These are phyloP conservation scores for Vanessa tameamea DNA, from an alignment of 1,140 invertebrate species.

Conservation along the genomic window DNA sequence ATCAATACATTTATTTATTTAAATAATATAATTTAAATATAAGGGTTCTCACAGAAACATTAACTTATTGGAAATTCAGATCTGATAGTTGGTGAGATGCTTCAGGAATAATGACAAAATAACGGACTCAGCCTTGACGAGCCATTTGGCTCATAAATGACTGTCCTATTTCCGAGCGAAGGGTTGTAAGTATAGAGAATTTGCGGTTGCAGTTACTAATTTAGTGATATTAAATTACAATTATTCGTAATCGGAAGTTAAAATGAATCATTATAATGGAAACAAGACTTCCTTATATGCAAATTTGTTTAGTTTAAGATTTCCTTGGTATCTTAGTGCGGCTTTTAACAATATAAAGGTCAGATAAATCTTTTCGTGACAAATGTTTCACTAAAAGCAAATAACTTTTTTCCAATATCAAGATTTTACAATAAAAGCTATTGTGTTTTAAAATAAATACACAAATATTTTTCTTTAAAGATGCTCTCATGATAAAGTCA, in stretches of 20 bases:
- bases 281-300: constrained; percentile 28
- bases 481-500: no score
- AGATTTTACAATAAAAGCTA: no score
- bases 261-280: constrained; percentile 37
- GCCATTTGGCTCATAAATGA: constrained; percentile 46
- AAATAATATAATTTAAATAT: constrained; percentile 18
- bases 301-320: constrained; percentile 1
- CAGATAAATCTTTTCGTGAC: not conserved
- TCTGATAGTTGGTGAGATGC: constrained; percentile 45
- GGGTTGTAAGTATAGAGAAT: constrained; percentile 38
- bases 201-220: constrained; percentile 26
- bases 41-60: constrained; percentile 36
- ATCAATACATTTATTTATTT: not conserved
- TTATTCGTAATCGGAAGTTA: constrained; percentile 36
- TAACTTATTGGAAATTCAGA: constrained; percentile 48
- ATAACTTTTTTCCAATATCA: not conserved
- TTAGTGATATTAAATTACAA: constrained; percentile 32
- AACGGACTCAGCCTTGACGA: constrained; percentile 43
- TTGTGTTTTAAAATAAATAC: no score
- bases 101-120: constrained; percentile 51
- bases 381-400: not conserved
- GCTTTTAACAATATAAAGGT: constrained; percentile 10
- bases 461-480: no score
- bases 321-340: constrained; percentile 7
- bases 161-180: constrained; percentile 31